Evolutionary conservation across 1,140 invertebrate species (phyloP).

Genomic region (Drosophila fuyamai): DNA sequence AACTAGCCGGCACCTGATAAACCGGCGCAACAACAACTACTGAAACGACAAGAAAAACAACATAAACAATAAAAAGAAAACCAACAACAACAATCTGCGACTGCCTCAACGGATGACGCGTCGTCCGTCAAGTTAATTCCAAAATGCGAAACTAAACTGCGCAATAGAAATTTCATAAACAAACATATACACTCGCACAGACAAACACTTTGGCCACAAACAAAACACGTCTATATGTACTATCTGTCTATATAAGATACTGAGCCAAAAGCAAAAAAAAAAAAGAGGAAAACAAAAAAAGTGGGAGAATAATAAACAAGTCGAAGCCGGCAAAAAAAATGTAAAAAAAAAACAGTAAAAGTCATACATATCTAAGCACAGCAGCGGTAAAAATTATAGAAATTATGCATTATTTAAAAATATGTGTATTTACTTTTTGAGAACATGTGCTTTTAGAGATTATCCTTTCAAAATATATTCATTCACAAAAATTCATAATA

Average conservation of each 20-base stretch:
- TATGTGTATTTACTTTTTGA: too few species aligned
- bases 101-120: slow-evolving; percentile 53
- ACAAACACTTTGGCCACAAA: slow-evolving; percentile 37
- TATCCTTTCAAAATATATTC: too few species aligned
- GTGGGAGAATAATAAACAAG: slow-evolving; percentile 60
- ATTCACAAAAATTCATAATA: too few species aligned
- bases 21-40: slow-evolving; percentile 60
- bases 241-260: slow-evolving; percentile 37
- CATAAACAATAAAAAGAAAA: neutral
- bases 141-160: slow-evolving; percentile 66
- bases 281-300: slow-evolving; percentile 19
- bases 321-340: slow-evolving; percentile 66
- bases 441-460: neutral
- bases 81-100: slow-evolving; percentile 7
- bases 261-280: slow-evolving; percentile 51
- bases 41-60: slow-evolving; percentile 2
- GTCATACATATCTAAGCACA: slow-evolving; percentile 10
- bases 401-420: neutral
- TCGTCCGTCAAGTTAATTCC: slow-evolving; percentile 30
- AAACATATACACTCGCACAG: slow-evolving; percentile 39
- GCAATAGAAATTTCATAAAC: slow-evolving; percentile 81
- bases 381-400: slow-evolving; percentile 5
- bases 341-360: slow-evolving; percentile 17
- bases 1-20: slow-evolving; percentile 76
- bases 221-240: slow-evolving; percentile 31